Evolutionary conservation across 2,113 vertebrate species (phyloP).

Genomic region (Edolisoma coerulescens): DNA sequence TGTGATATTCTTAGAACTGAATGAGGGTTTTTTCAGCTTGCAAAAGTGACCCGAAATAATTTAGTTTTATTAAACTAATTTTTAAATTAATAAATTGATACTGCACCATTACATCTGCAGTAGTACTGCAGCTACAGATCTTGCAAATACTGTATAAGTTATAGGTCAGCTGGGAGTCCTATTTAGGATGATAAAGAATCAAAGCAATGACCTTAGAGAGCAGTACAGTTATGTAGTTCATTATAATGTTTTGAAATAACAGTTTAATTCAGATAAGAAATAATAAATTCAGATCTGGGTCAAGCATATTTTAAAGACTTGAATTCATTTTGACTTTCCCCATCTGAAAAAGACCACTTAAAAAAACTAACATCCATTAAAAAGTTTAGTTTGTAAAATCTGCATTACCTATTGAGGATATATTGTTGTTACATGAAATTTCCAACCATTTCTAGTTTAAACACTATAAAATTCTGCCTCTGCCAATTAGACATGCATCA

Average conservation of each 20-base stretch:
- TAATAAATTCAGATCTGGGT: background rate
- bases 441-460: background rate
- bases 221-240: background rate
- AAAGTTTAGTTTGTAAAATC: background rate
- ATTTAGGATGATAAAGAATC: background rate
- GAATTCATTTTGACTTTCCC: background rate
- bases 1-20: background rate
- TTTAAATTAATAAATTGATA: background rate
- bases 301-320: background rate
- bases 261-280: background rate
- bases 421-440: background rate
- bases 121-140: background rate
- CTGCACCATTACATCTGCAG: background rate
- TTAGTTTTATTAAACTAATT: background rate
- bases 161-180: background rate
- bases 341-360: background rate
- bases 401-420: background rate
- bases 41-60: background rate
- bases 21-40: background rate
- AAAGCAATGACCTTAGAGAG: background rate
- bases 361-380: background rate
- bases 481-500: constrained; percentile 19
- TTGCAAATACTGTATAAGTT: background rate
- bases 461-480: background rate
- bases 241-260: background rate